These are phyloP conservation scores for Drosophila melanica DNA, from an alignment of 1,140 invertebrate species.

Conservation along the genomic window DNA sequence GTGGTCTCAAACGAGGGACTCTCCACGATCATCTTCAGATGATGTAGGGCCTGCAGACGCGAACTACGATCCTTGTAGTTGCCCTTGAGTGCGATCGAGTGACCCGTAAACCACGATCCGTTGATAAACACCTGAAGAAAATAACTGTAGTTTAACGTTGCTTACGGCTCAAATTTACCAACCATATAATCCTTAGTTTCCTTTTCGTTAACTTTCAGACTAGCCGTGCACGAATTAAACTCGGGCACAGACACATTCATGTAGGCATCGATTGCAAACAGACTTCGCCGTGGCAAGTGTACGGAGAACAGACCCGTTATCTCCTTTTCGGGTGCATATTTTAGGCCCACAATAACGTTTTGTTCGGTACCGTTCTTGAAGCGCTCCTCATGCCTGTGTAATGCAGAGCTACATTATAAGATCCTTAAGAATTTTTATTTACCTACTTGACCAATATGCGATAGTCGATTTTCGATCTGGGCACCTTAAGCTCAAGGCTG, in stretches of 20 bases:
- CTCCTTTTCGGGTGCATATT: constrained; percentile 86
- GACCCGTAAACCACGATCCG: constrained; percentile 91
- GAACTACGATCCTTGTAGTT: constrained; percentile 89
- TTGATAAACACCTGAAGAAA: constrained; percentile 86
- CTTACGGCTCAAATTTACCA: constrained; percentile 19
- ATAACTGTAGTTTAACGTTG: neutral
- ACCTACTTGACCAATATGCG: constrained; percentile 82
- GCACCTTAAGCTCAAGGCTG: constrained; percentile 77
- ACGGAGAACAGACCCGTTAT: constrained; percentile 85
- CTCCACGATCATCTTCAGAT: constrained; percentile 88
- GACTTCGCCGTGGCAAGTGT: constrained; percentile 85
- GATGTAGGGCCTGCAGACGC: constrained; percentile 86
- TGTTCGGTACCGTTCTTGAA: constrained; percentile 83
- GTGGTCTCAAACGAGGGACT: constrained; percentile 89
- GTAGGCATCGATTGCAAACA: constrained; percentile 86
- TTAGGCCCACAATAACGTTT: constrained; percentile 76
- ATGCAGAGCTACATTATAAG: neutral
- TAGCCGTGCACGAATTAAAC: constrained; percentile 86
- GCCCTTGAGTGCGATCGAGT: constrained; percentile 88
- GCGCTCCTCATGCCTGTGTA: constrained; percentile 73
- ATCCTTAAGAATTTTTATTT: neutral
- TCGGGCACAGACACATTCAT: constrained; percentile 87
- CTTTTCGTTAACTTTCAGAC: constrained; percentile 86
- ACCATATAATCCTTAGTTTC: constrained; percentile 86
- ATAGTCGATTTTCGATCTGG: constrained; percentile 84